A percentile compares a stretch with the other conserved stretches of the same genome.
Conservation (phyloP, 2,113 vertebrate genomes). For the Macrotis lagotis region DNA sequence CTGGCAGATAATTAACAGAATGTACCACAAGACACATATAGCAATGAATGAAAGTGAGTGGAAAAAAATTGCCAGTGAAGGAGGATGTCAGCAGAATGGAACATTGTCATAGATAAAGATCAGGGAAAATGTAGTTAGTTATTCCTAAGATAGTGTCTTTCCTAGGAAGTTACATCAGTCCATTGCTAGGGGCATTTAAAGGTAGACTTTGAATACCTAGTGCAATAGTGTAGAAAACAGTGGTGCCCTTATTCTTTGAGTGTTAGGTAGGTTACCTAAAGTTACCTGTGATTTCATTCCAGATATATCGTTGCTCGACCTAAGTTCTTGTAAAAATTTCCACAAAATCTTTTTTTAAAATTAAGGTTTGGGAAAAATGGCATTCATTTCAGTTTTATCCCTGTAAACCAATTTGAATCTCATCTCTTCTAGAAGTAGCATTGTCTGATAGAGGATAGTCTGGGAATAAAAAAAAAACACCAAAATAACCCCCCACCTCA, state of each 20-base stretch:
- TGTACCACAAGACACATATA: slow-evolving; percentile 55
- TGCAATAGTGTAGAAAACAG: not conserved
- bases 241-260: slow-evolving; percentile 5
- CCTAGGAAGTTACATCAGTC: slow-evolving; percentile 35
- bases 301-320: not conserved
- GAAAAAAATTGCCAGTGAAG: slow-evolving; percentile 61
- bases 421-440: not conserved
- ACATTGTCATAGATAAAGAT: slow-evolving; percentile 52
- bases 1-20: slow-evolving; percentile 69
- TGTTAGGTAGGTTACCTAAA: slow-evolving; percentile 36
- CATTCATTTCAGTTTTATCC: not conserved
- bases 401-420: not conserved
- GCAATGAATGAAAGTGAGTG: slow-evolving; percentile 65
- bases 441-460: too few relatives aligned
- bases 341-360: not conserved
- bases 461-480: too few relatives aligned
- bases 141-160: slow-evolving; percentile 35
- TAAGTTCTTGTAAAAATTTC: not conserved
- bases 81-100: slow-evolving; percentile 56
- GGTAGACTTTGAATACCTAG: slow-evolving; percentile 15
- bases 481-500: too few relatives aligned
- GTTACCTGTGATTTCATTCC: not conserved
- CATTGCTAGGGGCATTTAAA: slow-evolving; percentile 37
- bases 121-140: slow-evolving; percentile 29
- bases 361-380: not conserved